phyloP scores from a whole-genome alignment of 2,113 vertebrate species.

The Carollia perspicillata region DNA sequence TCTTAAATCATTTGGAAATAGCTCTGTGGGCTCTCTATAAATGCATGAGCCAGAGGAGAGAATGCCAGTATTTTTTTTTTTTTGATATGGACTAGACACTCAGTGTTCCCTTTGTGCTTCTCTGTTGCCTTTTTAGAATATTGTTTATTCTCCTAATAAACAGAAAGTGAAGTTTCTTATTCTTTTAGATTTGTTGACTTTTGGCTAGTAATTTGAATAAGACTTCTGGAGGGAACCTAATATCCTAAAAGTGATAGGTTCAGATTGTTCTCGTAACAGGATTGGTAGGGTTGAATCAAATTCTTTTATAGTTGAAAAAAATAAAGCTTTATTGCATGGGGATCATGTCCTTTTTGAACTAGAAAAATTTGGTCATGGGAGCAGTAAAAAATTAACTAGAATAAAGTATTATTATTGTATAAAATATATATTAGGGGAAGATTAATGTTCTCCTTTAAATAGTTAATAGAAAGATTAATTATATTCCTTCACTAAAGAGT shows the following conservation, averaged over 20 bases:
- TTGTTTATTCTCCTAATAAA: constrained; percentile 9
- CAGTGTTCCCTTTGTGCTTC: not conserved
- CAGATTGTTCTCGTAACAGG: not conserved
- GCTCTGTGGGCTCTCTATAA: not conserved
- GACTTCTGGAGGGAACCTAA: constrained; percentile 17
- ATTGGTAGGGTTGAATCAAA: constrained; percentile 33
- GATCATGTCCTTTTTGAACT: not conserved
- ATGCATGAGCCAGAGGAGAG: not conserved
- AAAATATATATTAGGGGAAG: not conserved
- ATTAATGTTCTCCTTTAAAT: not conserved
- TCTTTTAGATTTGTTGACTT: constrained; percentile 49
- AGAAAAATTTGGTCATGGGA: constrained; percentile 8
- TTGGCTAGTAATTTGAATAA: constrained; percentile 32
- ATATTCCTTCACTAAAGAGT: not conserved
- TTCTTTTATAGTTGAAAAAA: not conserved
- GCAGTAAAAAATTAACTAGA: not conserved
- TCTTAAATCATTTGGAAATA: constrained; percentile 22
- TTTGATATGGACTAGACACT: not conserved
- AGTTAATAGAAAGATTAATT: constrained; percentile 26
- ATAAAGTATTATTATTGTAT: not conserved
- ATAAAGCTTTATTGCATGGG: not conserved
- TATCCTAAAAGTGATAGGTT: constrained; percentile 39
- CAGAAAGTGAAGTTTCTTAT: constrained; percentile 39
- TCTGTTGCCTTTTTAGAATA: constrained; percentile 34
- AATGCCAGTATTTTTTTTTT: not conserved